phyloP scores from a whole-genome alignment of 2,888 invertebrate genomes.

The Agriopis aurantiaria region DNA sequence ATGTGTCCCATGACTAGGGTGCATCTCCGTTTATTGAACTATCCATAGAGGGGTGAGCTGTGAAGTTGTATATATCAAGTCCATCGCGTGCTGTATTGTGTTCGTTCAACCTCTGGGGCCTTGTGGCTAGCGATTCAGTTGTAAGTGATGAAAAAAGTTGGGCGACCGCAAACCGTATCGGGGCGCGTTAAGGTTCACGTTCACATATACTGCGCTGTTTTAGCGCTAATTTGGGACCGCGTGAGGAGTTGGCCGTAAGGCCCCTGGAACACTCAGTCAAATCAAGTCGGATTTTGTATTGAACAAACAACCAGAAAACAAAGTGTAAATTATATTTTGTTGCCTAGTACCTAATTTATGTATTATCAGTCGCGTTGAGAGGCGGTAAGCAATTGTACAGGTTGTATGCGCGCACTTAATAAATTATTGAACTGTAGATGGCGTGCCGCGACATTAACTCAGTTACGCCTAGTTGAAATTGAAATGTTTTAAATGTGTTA shows the following conservation, averaged over 20 bases:
- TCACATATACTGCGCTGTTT: too few relatives aligned
- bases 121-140: too few relatives aligned
- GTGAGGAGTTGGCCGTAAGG: too few relatives aligned
- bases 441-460: constrained; percentile 68
- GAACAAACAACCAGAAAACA: constrained; percentile 58
- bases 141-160: too few relatives aligned
- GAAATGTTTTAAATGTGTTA: constrained; percentile 86
- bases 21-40: neutral
- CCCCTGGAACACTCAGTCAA: constrained; percentile 51
- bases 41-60: constrained; percentile 64
- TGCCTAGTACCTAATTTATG: constrained; percentile 70
- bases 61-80: constrained; percentile 71
- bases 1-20: too few relatives aligned
- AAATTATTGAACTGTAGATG: constrained; percentile 69
- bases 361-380: constrained; percentile 51
- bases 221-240: too few relatives aligned
- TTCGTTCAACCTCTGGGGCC: constrained; percentile 46
- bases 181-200: too few relatives aligned
- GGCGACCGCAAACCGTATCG: too few relatives aligned
- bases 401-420: constrained; percentile 57
- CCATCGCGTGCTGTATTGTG: constrained; percentile 59
- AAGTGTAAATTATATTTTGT: constrained; percentile 69
- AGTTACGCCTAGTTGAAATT: constrained; percentile 84
- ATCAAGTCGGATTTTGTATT: constrained; percentile 47
- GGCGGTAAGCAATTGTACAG: constrained; percentile 70